These are phyloP conservation scores for Gallinago stenura DNA, from an alignment of 2,797 vertebrate genomes.

Conservation along the genomic window DNA sequence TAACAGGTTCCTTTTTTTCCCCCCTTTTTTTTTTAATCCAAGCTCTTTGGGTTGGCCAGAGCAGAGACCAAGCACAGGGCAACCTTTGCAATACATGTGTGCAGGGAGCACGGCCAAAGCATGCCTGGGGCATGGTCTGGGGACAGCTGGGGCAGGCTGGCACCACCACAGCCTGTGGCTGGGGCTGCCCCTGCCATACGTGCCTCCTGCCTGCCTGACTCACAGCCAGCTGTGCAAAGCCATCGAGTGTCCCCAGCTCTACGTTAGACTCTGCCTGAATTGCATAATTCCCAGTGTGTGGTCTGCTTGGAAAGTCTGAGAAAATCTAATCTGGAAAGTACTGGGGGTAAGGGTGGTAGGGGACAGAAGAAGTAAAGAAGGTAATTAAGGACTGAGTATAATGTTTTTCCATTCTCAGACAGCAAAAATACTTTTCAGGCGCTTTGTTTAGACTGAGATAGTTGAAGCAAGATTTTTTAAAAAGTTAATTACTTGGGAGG, in stretches of 20 bases:
- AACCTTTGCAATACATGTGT: rapidly evolving
- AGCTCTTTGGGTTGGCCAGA: neutral
- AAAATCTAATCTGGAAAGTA: neutral
- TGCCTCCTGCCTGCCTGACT: neutral
- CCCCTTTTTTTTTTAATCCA: no score
- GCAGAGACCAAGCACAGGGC: neutral
- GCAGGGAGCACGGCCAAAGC: rapidly evolving
- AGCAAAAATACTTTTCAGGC: neutral
- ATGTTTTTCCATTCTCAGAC: neutral
- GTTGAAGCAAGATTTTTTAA: neutral
- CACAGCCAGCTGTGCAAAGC: neutral
- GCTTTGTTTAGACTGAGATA: neutral
- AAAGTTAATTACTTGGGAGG: neutral
- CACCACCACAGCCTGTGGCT: rapidly evolving
- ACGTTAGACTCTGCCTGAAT: neutral
- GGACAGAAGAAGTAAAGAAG: neutral
- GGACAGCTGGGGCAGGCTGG: neutral
- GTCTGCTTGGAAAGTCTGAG: neutral
- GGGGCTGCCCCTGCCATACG: neutral
- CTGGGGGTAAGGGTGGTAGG: neutral
- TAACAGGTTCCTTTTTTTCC: rapidly evolving
- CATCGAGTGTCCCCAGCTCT: neutral
- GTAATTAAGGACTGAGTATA: neutral
- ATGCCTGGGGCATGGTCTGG: rapidly evolving
- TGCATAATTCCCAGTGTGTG: neutral